These are phyloP conservation scores for Congeria kusceri DNA, from an alignment of 2,888 invertebrate genomes.

Conservation along the genomic window DNA sequence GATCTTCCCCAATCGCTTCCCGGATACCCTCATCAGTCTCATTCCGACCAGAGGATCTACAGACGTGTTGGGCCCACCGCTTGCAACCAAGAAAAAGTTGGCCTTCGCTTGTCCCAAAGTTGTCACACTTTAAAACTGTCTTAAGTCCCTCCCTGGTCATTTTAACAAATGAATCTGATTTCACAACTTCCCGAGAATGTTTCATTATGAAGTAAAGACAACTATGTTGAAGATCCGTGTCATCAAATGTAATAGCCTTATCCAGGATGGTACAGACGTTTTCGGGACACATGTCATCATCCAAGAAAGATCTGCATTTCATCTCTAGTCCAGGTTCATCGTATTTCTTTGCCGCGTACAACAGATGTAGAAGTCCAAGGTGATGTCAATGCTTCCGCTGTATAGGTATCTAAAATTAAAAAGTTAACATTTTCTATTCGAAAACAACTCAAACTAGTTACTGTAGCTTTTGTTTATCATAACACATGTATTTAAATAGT, in stretches of 20 bases:
- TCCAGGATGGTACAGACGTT: constrained; percentile 6
- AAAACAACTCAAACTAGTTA: no score
- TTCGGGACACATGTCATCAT: neutral
- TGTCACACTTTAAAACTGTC: neutral
- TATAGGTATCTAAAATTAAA: neutral
- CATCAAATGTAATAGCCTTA: neutral
- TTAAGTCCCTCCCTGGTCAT: neutral
- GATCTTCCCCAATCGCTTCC: no score
- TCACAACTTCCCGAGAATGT: neutral
- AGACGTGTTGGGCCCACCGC: no score
- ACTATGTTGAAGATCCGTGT: neutral
- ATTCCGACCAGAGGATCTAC: no score
- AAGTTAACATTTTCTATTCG: no score
- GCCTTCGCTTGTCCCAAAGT: neutral
- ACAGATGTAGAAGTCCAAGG: no score
- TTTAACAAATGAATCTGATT: neutral
- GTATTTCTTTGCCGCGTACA: neutral
- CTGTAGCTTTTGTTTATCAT: no score
- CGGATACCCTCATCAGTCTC: no score
- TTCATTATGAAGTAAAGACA: neutral
- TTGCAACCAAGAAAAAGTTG: no score
- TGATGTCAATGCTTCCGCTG: neutral
- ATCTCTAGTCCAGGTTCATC: neutral
- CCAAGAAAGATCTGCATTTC: neutral
- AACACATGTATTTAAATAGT: no score